These are phyloP conservation scores for Himalopsyche tibetana DNA, from an alignment of 2,888 invertebrate genomes.

Conservation along the genomic window DNA sequence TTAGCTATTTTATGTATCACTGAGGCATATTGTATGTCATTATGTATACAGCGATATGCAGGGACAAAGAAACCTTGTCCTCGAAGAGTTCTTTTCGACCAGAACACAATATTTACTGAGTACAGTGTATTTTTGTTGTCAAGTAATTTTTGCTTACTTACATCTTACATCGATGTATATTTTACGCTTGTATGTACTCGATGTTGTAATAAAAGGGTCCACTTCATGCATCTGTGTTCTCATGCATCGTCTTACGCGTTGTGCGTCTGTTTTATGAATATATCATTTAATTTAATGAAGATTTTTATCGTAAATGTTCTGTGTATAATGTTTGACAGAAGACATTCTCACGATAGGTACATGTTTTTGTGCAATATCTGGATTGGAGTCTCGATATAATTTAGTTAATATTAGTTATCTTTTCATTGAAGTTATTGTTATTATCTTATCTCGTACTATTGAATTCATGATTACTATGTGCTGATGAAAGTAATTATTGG, in stretches of 20 bases:
- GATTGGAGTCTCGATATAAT: too few relatives aligned
- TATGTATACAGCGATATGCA: conserved; percentile 48
- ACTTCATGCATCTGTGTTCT: background rate
- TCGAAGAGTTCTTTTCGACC: background rate
- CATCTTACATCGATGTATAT: conserved; percentile 22
- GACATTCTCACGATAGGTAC: background rate
- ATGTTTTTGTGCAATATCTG: too few relatives aligned
- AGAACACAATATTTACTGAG: conserved; percentile 6
- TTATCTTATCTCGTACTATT: too few relatives aligned
- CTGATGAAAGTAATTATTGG: too few relatives aligned
- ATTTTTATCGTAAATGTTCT: background rate
- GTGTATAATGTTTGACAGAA: conserved; percentile 11
- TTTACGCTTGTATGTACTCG: conserved; percentile 5
- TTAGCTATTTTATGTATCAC: conserved; percentile 54
- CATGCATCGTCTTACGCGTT: background rate
- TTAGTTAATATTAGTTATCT: too few relatives aligned
- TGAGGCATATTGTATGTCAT: conserved; percentile 31
- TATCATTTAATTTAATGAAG: background rate
- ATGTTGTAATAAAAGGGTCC: conserved; percentile 24
- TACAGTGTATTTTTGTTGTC: conserved; percentile 25
- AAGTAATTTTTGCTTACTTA: conserved; percentile 34
- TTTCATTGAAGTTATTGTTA: too few relatives aligned
- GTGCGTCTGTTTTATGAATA: background rate
- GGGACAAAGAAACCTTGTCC: background rate
- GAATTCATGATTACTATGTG: too few relatives aligned